phyloP scores from a whole-genome alignment of 2,797 vertebrate species.

The Gila robusta region DNA sequence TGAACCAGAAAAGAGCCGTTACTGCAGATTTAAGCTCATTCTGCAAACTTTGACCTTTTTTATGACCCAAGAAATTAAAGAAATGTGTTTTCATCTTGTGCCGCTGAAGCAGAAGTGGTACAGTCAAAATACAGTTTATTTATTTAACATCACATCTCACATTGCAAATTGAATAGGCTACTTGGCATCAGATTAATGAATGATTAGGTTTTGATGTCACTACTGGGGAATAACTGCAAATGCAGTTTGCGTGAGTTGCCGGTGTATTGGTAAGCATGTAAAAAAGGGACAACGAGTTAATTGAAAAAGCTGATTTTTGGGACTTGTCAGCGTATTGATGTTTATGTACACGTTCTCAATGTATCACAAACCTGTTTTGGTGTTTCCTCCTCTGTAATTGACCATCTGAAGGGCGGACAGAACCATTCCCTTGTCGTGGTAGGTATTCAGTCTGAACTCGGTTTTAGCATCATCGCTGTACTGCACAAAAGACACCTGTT shows the following conservation, averaged over 20 bases:
- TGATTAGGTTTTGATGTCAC: not conserved
- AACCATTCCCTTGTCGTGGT: slow-evolving; percentile 90
- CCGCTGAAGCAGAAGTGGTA: not conserved
- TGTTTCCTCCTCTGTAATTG: slow-evolving; percentile 97
- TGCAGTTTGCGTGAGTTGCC: not conserved
- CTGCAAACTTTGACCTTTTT: not conserved
- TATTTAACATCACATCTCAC: not conserved
- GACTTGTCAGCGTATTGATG: not conserved
- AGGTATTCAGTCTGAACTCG: slow-evolving; percentile 96
- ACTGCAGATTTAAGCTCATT: not conserved
- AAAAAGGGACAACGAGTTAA: not conserved
- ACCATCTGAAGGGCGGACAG: slow-evolving; percentile 91
- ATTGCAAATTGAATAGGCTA: not conserved
- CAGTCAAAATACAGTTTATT: not conserved
- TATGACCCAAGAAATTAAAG: not conserved
- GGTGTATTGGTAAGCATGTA: not conserved
- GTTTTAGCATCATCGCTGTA: slow-evolving; percentile 97
- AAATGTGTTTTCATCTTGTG: not conserved
- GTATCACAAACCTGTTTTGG: slow-evolving; percentile 85
- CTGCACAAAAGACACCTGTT: slow-evolving; percentile 95
- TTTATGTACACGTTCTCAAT: not conserved
- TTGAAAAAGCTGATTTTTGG: not conserved
- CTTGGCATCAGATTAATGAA: not conserved
- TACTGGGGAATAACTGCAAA: not conserved
- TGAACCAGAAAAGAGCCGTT: not conserved